phyloP scores from a whole-genome alignment of 2,797 vertebrate genomes.

The Esox lucius region DNA sequence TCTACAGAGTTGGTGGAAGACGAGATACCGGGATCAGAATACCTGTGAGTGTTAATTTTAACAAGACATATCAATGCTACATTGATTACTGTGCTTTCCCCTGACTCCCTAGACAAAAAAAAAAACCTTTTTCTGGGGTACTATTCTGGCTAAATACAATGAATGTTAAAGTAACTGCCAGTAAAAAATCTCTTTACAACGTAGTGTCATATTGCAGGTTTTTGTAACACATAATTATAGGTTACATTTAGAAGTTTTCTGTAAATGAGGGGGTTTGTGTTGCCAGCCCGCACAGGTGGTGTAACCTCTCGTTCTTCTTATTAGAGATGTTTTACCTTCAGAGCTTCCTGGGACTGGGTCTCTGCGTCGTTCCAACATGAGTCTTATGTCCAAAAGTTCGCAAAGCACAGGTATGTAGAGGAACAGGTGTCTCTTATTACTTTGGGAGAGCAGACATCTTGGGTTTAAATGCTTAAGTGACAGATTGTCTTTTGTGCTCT shows the following conservation, averaged over 20 bases:
- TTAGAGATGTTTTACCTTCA: conserved; percentile 54
- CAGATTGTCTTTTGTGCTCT: too few relatives aligned
- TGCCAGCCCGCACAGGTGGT: neutral
- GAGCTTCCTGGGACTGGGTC: conserved; percentile 22
- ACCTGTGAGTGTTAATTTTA: conserved; percentile 20
- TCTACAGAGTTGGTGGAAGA: conserved; percentile 35
- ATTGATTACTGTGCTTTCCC: neutral
- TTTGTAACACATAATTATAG: too few relatives aligned
- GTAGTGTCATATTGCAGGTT: too few relatives aligned
- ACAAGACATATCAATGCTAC: neutral
- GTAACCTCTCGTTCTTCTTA: conserved; percentile 8
- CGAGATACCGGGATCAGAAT: conserved; percentile 11
- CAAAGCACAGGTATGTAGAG: conserved; percentile 55
- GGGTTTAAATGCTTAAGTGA: neutral
- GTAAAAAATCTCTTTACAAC: too few relatives aligned
- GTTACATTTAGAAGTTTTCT: too few relatives aligned
- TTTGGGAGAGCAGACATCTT: neutral
- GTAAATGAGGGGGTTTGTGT: too few relatives aligned
- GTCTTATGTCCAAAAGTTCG: conserved; percentile 41
- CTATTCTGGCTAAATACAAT: neutral
- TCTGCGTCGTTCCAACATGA: conserved; percentile 16
- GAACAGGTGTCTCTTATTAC: conserved; percentile 14
- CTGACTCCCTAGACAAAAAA: neutral
- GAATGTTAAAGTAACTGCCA: too few relatives aligned
- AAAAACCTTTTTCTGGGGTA: neutral